Conservation (phyloP, 1,140 invertebrate species). For the Papilio machaon region DNA sequence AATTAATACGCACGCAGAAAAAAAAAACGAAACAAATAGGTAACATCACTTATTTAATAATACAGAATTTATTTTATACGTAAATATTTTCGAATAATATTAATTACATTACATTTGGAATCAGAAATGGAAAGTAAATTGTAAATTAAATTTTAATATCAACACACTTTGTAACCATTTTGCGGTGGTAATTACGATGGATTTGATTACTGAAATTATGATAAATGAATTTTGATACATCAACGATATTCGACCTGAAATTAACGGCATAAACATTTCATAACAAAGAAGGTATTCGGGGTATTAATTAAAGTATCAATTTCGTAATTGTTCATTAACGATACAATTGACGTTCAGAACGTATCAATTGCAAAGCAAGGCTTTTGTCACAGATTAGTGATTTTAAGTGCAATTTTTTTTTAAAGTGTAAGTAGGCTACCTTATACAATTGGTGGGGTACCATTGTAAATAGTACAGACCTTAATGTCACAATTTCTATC, state of each 20-base stretch:
- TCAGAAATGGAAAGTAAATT: neutral
- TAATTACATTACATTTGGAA: neutral
- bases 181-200: neutral
- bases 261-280: neutral
- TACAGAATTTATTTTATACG: neutral
- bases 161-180: neutral
- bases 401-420: neutral
- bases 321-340: neutral
- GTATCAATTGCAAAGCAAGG: neutral
- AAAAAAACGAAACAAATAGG: neutral
- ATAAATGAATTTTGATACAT: neutral
- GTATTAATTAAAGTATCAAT: conserved; percentile 4
- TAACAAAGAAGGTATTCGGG: neutral
- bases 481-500: too few relatives aligned
- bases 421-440: too few relatives aligned
- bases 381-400: neutral
- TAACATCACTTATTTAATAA: neutral
- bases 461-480: too few relatives aligned
- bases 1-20: neutral
- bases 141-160: neutral
- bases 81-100: neutral
- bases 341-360: neutral
- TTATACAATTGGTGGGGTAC: too few relatives aligned
- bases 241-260: neutral
- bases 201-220: neutral